A percentile compares a stretch with the other conserved stretches of the same genome.
These are phyloP conservation scores for Sipunculus nudus DNA, from an alignment of 2,888 invertebrate genomes.

Conservation along the genomic window DNA sequence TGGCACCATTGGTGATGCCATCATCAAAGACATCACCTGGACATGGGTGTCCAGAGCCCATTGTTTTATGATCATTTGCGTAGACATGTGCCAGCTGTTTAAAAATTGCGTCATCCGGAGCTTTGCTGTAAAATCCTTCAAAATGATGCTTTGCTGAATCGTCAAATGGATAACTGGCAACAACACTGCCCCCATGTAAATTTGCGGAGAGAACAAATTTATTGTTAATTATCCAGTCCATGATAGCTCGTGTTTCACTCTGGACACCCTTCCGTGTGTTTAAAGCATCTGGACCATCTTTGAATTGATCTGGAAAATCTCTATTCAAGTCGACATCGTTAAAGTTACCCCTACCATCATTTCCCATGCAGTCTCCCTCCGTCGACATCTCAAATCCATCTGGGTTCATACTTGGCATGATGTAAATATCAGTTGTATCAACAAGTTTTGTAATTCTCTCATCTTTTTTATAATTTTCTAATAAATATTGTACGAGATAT, in stretches of 20 bases:
- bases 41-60: slow-evolving; percentile 80
- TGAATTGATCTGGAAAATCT: slow-evolving; percentile 86
- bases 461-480: slow-evolving; percentile 79
- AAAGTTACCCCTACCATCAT: slow-evolving; percentile 80
- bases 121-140: slow-evolving; percentile 47
- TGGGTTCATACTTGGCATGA: slow-evolving; percentile 97
- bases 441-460: slow-evolving; percentile 80
- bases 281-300: slow-evolving; percentile 78
- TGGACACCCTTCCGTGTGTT: slow-evolving; percentile 69
- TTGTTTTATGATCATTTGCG: slow-evolving; percentile 78
- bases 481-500: slow-evolving; percentile 85
- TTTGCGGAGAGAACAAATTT: slow-evolving; percentile 86
- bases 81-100: slow-evolving; percentile 82
- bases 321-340: slow-evolving; percentile 83
- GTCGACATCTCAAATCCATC: slow-evolving; percentile 89
- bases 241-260: slow-evolving; percentile 55
- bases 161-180: slow-evolving; percentile 97
- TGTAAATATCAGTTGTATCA: slow-evolving; percentile 86
- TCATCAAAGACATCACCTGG: slow-evolving; percentile 64
- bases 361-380: slow-evolving; percentile 75
- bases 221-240: slow-evolving; percentile 70
- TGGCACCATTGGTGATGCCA: slow-evolving; percentile 95
- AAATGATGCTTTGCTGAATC: slow-evolving; percentile 69
- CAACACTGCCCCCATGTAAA: slow-evolving; percentile 83
- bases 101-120: slow-evolving; percentile 85